A percentile compares a stretch with the other conserved stretches of the same genome.
phyloP scores from a whole-genome alignment of 64 coral and sea anemone genomes.

The Stichodactyla helianthus region DNA sequence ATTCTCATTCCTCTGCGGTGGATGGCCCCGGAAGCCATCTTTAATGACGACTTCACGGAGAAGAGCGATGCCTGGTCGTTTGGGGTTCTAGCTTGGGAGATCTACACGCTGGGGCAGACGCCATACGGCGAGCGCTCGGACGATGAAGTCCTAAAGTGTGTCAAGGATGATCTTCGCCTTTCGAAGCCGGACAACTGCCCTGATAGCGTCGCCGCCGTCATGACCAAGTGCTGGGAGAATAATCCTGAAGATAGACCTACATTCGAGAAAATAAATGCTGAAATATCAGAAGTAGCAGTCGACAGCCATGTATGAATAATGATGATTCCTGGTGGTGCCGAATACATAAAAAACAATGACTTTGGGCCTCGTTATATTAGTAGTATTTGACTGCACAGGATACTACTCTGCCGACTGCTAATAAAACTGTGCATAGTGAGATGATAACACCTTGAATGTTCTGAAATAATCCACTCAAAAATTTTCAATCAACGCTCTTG shows the following conservation, averaged over 20 bases:
- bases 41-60: conserved; percentile 81
- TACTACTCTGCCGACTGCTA: background rate
- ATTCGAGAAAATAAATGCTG: conserved; percentile 55
- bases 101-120: conserved; percentile 75
- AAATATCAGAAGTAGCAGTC: conserved; percentile 60
- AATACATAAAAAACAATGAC: background rate
- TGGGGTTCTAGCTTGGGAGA: conserved; percentile 88
- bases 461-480: background rate
- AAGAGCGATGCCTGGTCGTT: conserved; percentile 95
- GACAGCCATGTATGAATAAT: conserved; percentile 67
- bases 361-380: background rate
- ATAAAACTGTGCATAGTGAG: background rate
- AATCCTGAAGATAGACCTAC: conserved; percentile 57
- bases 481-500: background rate
- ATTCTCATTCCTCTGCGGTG: conserved; percentile 88
- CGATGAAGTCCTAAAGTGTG: conserved; percentile 90
- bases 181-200: conserved; percentile 88
- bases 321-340: background rate
- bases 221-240: conserved; percentile 83
- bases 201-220: conserved; percentile 66
- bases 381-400: background rate
- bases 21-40: conserved; percentile 97
- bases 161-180: conserved; percentile 81
- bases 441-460: background rate
- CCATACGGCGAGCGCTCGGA: conserved; percentile 75